Conservation (phyloP, 1,140 invertebrate species). For the Solenopsis fugax region DNA sequence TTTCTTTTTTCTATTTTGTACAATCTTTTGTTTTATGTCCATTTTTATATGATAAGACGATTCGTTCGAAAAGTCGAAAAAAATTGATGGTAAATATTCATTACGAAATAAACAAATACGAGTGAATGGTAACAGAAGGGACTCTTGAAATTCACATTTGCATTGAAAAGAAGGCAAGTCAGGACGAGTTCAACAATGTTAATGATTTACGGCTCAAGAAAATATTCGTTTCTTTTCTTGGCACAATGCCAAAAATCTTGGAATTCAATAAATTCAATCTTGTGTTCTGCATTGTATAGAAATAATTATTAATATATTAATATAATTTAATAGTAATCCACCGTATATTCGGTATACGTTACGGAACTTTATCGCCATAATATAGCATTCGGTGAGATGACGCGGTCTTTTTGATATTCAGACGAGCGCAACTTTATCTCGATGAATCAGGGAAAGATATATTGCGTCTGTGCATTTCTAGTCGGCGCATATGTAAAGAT, state of each 20-base stretch:
- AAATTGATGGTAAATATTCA: slow-evolving; percentile 33
- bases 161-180: slow-evolving; percentile 31
- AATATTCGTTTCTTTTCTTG: neutral
- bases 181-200: neutral
- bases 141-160: slow-evolving; percentile 27
- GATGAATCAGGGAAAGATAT: slow-evolving; percentile 38
- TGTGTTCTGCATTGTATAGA: neutral
- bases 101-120: neutral
- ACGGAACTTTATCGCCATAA: slow-evolving; percentile 6
- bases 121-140: slow-evolving; percentile 16
- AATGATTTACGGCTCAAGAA: neutral
- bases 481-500: slow-evolving; percentile 8
- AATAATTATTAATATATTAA: slow-evolving; percentile 13
- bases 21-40: neutral
- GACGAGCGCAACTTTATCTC: slow-evolving; percentile 43
- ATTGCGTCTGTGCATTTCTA: slow-evolving; percentile 11
- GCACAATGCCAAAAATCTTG: neutral
- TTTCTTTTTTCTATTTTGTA: slow-evolving; percentile 15
- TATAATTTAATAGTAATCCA: neutral
- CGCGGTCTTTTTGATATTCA: slow-evolving; percentile 36
- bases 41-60: neutral
- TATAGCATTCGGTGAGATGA: slow-evolving; percentile 21
- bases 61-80: slow-evolving; percentile 40
- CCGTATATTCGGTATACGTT: neutral
- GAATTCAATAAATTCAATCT: neutral